Evolutionary conservation across 2,797 vertebrate genomes (phyloP).

Genomic region (Dallia pectoralis): DNA sequence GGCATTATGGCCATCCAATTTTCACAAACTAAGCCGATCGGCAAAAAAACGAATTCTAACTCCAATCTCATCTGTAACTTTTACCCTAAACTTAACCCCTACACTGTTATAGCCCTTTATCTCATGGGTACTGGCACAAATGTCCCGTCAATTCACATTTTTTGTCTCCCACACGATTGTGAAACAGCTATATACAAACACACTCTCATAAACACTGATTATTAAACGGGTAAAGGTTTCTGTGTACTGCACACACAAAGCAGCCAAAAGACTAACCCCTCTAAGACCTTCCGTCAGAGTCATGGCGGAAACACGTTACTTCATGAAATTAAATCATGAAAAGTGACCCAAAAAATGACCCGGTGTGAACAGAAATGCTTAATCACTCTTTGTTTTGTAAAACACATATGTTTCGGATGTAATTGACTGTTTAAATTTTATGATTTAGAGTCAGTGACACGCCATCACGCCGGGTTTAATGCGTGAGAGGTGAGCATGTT

Average conservation of each 20-base stretch:
- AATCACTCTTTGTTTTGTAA: slow-evolving; percentile 3
- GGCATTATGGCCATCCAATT: no score
- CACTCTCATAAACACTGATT: slow-evolving; percentile 9
- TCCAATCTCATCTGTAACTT: no score
- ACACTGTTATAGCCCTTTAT: no score
- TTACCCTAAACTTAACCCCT: no score
- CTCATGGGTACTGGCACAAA: no score
- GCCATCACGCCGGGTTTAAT: neutral
- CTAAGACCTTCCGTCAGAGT: neutral
- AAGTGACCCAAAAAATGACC: slow-evolving; percentile 9
- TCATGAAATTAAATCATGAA: slow-evolving; percentile 9
- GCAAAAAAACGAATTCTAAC: no score
- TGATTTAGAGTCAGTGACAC: slow-evolving; percentile 5
- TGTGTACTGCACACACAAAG: neutral
- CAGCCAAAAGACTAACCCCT: neutral
- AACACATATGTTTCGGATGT: neutral
- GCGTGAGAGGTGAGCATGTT: neutral
- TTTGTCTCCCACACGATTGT: no score
- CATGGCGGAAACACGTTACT: neutral
- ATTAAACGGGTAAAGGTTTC: neutral
- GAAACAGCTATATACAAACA: neutral
- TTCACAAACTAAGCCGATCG: no score
- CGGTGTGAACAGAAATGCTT: slow-evolving; percentile 2
- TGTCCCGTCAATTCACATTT: neutral
- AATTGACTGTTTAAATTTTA: slow-evolving; percentile 13